Evolutionary conservation across 2,797 vertebrate species (phyloP), one percentile per base, ranked within the genome.

Genomic region (Streptopelia turtur): DNA sequence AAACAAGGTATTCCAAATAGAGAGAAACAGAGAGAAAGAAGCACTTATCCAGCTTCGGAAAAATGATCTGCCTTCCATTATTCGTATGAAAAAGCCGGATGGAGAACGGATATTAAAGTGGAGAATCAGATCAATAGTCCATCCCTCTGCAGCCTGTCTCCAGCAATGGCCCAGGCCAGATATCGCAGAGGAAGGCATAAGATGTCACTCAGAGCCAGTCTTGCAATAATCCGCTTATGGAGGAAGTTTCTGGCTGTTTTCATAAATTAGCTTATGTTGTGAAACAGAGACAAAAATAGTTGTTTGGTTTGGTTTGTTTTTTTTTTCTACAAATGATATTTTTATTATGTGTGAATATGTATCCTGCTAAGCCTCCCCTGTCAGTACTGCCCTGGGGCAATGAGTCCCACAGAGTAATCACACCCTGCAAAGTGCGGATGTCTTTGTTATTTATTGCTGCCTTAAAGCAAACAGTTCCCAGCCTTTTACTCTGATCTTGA

Each of bases 241-340:
- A 91, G 56, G 81, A 94, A 92, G 65, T 71, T 93, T 93, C 94
- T 93, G 86, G 69, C 86, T 93, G 79, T 91, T 94, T 92, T 85
- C 71, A 41, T 77, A 71, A 89, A 95, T 85, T 92, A 94, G 60
- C 59, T 85, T 77, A 74, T 85, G 60, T 87, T 95, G 55, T 90
- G 71, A 92, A 84, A 61, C 53, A 89, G 50, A 71, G 49, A 90
- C 80, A 82, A n/a, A 89, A 93, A 57, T 39, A 92, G 55, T 63
- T 76, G 31, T 45, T 45, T 45, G 43, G 18, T 45, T 45, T 41
- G 43, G 43, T 45, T 43, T 41, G 17, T 4, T 5, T 23, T 53
- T 23, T 53, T 10, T 66, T 75, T 50, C 79, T 90, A 61, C 49
- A 83, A 37, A 85, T 89, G 5, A 93, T 63, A 79, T 82, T 94